Evolutionary conservation across 2,888 invertebrate species (phyloP), one percentile per base, ranked within the genome.

Genomic region (Euplagia quadripunctaria): DNA sequence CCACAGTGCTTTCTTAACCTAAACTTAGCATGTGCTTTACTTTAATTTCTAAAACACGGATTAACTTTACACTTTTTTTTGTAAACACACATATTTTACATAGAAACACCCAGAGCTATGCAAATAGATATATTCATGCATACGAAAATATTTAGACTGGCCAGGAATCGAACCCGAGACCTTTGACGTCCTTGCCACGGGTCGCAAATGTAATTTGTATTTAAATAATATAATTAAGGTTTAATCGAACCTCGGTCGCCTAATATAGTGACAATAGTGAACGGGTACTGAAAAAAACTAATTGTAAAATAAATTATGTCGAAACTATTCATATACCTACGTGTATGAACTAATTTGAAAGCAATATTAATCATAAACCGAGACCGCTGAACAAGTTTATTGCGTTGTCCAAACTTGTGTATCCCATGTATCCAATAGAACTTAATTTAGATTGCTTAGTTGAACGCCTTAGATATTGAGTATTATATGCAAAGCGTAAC

Each of bases 391-490:
- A 79, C 76, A 86, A 85, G 85, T 87, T 87, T 86, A 85, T 87
- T 84, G 82, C 81, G 78, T 75, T 82, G 83, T 78, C 82, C 83
- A 84, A 89, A 87, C 80, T 89, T 86, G 81, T 86, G 69, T 65
- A 65, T 70, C 65, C 71, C 77, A 78, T 83, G 82, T 85, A 84
- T 79, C 81, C 81, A 82, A 83, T 84, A 82, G 79, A 83, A 83
- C 83, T 85, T 85, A 84, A 85, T 87, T 87, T 84, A 82, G 85
- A 86, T 83, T 85, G 85, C 83, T 86, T 83, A 82, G 82, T 76
- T 72, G 73, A 83, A 84, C 81, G 82, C 84, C 83, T 83, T 81
- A 85, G 82, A 82, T 83, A 86, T 87, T 79, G 72, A 82, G 77
- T 80, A 81, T 77, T 81, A 72, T 67, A 41, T 79, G 82, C 74